Base-by-base conservation (phyloP, 2,113 vertebrate species). In the Pheucticus melanocephalus region DNA sequence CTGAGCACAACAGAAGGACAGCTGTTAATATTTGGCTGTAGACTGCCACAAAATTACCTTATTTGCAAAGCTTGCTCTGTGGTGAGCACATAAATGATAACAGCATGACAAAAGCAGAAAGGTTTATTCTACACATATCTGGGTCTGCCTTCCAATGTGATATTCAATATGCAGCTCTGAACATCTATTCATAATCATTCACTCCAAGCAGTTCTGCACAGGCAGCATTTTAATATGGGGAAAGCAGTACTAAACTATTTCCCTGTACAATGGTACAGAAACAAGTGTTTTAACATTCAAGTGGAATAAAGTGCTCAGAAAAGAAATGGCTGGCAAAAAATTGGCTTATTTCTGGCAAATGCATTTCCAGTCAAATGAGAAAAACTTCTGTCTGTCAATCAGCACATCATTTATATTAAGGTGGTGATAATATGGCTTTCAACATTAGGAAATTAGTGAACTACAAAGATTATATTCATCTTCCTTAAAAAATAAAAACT, bases 71-170 rank as follows among this genome's bases (percentile, higher is more conserved):
- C 94, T 83, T 90, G 3, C 75, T 92, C 64, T 92, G 81, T 86
- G 70, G 71, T 25, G 59, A 97, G 81, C 92, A 97, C 94, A 97
- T 94, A 96, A 98, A 97, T 75, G 87, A 86, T 89, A 97, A 69
- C 82, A 88, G 19, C 44, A 51, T 24, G 87, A 97, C 65, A 88
- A 63, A 93, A 83, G 61, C 50, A 92, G 86, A 97, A 92, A 85
- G 91, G 83, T 91, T 76, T 37, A 94, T 84, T 97, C 88, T 89
- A 54, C 44, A 61, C 71, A 59, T 94, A 90, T 91, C 86, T 94
- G 94, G 51, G 13, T 69, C 78, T 94, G 78, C 73, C 70, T 96
- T 97, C 84, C 76, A 93, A 77, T 92, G 77, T 85, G 23, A 68
- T 92, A 87, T 68, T 91, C 44, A 96, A 96, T 90, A 88, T 87